A percentile compares a stretch with the other conserved stretches of the same genome.
Conservation (phyloP, 64 coral and sea anemone genomes). For the Montipora cactus region DNA sequence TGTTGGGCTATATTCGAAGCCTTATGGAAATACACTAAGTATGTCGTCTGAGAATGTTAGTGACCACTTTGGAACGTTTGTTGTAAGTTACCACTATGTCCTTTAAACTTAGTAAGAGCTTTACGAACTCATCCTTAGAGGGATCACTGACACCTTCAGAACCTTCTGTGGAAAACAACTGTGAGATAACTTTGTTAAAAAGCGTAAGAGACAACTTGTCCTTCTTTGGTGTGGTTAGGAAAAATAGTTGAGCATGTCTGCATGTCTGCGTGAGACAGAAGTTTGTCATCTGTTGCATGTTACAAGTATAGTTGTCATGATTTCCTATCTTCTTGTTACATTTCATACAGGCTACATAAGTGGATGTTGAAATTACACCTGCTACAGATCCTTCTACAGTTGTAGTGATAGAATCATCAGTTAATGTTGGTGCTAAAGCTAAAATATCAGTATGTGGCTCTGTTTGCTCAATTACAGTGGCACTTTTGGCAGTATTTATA, state of each 20-base stretch:
- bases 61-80: too few relatives aligned
- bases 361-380: slow-evolving; percentile 40
- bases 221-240: slow-evolving; percentile 47
- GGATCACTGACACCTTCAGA: background rate
- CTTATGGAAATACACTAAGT: too few relatives aligned
- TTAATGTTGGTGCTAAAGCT: slow-evolving; percentile 11
- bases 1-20: too few relatives aligned
- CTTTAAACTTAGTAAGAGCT: background rate
- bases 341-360: slow-evolving; percentile 21
- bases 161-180: slow-evolving; percentile 9
- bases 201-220: slow-evolving; percentile 40
- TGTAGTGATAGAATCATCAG: slow-evolving; percentile 11
- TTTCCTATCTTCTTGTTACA: slow-evolving; percentile 54
- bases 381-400: slow-evolving; percentile 27
- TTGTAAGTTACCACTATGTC: background rate
- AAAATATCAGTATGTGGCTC: slow-evolving; percentile 33
- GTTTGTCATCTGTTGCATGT: slow-evolving; percentile 39
- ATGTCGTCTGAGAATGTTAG: too few relatives aligned
- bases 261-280: slow-evolving; percentile 25
- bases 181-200: slow-evolving; percentile 53
- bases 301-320: slow-evolving; percentile 45
- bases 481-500: slow-evolving; percentile 52
- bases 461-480: background rate
- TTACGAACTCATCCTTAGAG: background rate
- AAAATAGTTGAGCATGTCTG: slow-evolving; percentile 41